Conservation (phyloP, 2,113 vertebrate genomes). For the Corynorhinus townsendii region DNA sequence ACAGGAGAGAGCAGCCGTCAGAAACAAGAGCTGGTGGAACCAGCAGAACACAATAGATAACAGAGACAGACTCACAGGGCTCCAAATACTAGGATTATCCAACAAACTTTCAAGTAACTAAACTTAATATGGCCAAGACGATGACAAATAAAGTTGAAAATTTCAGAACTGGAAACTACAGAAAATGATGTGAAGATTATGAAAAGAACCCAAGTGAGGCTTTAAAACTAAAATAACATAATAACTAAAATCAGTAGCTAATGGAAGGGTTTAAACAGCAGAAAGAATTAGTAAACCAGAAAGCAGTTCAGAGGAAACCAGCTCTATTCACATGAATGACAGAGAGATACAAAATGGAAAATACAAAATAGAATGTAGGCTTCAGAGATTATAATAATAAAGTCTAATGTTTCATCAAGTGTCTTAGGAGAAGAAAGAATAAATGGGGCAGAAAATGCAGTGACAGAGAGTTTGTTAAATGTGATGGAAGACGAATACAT, state of each 20-base stretch:
- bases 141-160: neutral
- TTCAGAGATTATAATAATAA: neutral
- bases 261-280: neutral
- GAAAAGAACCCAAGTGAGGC: neutral
- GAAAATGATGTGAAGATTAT: neutral
- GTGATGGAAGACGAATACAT: neutral
- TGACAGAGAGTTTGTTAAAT: neutral
- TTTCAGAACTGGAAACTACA: neutral
- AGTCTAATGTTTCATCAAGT: neutral
- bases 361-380: neutral
- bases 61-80: neutral
- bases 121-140: neutral
- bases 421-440: neutral
- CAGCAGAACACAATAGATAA: neutral
- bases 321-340: neutral
- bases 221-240: neutral
- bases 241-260: neutral
- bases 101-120: neutral
- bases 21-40: neutral
- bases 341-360: neutral
- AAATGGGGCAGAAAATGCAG: neutral
- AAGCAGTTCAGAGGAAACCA: neutral
- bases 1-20: neutral
- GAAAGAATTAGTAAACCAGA: neutral
- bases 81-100: neutral